Percentiles rank a stretch among this genome's conserved stretches.
phyloP scores from a whole-genome alignment of 2,797 vertebrate genomes.

The Pantherophis vulpinus region DNA sequence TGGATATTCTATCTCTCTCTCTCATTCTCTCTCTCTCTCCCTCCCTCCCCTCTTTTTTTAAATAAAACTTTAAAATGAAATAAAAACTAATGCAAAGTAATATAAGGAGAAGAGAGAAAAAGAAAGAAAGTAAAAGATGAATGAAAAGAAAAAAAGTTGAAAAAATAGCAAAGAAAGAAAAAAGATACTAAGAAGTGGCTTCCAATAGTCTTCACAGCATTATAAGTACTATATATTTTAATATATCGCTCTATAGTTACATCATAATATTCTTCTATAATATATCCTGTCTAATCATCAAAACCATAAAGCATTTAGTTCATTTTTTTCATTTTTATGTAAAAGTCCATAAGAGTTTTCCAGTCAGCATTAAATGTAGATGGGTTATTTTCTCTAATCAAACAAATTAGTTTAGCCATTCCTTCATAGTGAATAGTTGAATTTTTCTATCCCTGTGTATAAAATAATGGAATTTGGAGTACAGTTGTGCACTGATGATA shows the following conservation, averaged over 20 bases:
- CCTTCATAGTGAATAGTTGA: neutral
- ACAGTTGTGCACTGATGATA: neutral
- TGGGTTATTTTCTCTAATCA: neutral
- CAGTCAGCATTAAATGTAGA: neutral
- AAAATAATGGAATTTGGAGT: neutral
- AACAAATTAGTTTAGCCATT: neutral
- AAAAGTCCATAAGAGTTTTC: neutral
- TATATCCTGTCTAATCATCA: neutral
- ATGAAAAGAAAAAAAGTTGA: neutral
- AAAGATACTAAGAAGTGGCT: neutral
- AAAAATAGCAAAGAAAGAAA: neutral
- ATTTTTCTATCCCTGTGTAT: neutral
- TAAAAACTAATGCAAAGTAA: neutral
- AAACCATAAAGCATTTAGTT: neutral
- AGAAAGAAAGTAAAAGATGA: neutral
- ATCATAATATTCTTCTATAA: neutral
- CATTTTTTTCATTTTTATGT: neutral
- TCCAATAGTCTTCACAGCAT: neutral
- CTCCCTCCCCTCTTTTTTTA: neutral
- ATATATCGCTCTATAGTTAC: neutral
- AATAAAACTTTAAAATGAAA: neutral
- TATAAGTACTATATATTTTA: neutral
- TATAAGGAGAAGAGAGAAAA: neutral
- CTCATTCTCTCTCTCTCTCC: neutral
- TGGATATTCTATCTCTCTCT: neutral